A percentile compares a stretch with the other conserved stretches of the same genome.
These are phyloP conservation scores for Harpagifer antarcticus DNA, from an alignment of 2,797 vertebrate species.

Conservation along the genomic window DNA sequence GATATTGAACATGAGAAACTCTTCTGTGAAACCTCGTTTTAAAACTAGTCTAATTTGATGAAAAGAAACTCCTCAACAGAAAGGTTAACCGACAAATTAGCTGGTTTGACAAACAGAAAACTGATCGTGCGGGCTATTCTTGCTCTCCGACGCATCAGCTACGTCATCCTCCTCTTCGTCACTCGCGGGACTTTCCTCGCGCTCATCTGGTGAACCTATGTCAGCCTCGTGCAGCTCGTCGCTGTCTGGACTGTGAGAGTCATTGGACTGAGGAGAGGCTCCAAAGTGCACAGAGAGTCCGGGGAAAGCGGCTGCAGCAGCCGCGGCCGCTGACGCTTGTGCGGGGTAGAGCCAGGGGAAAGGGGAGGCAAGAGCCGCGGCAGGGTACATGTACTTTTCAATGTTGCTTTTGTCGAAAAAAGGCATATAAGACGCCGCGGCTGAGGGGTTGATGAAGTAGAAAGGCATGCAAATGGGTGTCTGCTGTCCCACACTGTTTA, in stretches of 20 bases:
- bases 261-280: constrained; percentile 66
- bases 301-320: constrained; percentile 85
- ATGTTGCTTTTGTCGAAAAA: constrained; percentile 92
- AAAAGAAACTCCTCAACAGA: constrained; percentile 57
- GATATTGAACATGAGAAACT: constrained; percentile 65
- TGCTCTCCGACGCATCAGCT: constrained; percentile 62
- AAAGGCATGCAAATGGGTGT: constrained; percentile 95
- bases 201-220: constrained; percentile 74
- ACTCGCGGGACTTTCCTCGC: constrained; percentile 73
- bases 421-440: constrained; percentile 93
- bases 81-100: constrained; percentile 69
- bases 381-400: constrained; percentile 92
- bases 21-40: constrained; percentile 67
- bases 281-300: constrained; percentile 84
- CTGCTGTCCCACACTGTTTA: constrained; percentile 89
- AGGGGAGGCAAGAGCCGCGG: constrained; percentile 78
- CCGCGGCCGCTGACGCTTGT: constrained; percentile 81
- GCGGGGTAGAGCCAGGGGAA: constrained; percentile 92
- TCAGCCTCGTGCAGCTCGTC: constrained; percentile 71
- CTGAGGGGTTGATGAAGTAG: constrained; percentile 94
- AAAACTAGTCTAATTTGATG: constrained; percentile 44
- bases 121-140: constrained; percentile 59
- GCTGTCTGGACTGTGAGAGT: constrained; percentile 72
- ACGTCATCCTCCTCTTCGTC: constrained; percentile 74
- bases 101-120: constrained; percentile 72